Conservation (phyloP, 1,140 invertebrate species). For the Drosophila virilis region DNA sequence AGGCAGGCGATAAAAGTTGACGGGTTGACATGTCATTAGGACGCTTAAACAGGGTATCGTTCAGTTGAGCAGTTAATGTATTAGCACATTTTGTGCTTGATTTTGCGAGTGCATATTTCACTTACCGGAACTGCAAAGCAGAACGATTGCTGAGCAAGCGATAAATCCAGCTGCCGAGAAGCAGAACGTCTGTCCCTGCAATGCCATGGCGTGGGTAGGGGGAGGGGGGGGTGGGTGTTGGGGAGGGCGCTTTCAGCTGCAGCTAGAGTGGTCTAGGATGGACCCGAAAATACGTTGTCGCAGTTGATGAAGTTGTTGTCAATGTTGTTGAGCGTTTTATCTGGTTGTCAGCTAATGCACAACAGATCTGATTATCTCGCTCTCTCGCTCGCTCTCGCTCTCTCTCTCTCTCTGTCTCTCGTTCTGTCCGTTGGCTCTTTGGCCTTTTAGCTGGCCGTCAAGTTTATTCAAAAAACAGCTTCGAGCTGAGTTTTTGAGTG, state of each 20-base stretch:
- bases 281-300: not conserved
- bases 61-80: not conserved
- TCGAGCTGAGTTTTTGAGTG: constrained; percentile 33
- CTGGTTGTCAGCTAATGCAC: constrained; percentile 18
- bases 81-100: constrained; percentile 8
- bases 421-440: not conserved
- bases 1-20: too few relatives aligned
- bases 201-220: constrained; percentile 39
- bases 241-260: not conserved
- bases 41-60: constrained; percentile 6
- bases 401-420: not conserved
- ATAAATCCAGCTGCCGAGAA: constrained; percentile 79
- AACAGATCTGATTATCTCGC: constrained; percentile 8
- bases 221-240: not conserved
- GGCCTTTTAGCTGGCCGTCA: constrained; percentile 9
- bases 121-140: constrained; percentile 84
- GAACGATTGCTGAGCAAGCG: constrained; percentile 84
- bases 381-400: not conserved
- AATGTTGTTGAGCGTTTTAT: constrained; percentile 29
- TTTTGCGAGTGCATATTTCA: constrained; percentile 72
- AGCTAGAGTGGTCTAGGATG: not conserved
- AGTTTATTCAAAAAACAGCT: constrained; percentile 45
- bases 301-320: constrained; percentile 46
- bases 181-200: constrained; percentile 72
- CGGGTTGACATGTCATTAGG: too few relatives aligned